These are phyloP conservation scores for Pelobates cultripes DNA, from an alignment of 2,797 vertebrate species.

Conservation along the genomic window DNA sequence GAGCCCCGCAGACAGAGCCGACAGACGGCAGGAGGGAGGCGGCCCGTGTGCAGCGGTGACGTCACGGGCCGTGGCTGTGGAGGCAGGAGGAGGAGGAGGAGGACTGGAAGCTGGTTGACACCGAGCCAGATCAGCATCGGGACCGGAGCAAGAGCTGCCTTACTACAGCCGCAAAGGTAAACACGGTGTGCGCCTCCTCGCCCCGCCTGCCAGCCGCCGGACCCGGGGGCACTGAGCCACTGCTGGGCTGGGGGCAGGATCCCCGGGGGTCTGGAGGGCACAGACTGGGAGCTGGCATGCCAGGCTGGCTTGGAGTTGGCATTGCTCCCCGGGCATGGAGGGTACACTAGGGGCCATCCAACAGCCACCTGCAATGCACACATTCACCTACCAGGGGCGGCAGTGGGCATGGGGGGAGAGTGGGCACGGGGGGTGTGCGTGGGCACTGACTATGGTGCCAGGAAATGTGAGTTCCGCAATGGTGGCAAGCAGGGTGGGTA, in stretches of 20 bases:
- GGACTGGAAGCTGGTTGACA: slow-evolving; percentile 59
- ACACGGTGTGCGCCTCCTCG: slow-evolving; percentile 42
- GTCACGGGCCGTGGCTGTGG: slow-evolving; percentile 25
- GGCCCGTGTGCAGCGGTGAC: slow-evolving; percentile 34
- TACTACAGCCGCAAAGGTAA: slow-evolving; percentile 52
- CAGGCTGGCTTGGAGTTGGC: too few relatives aligned
- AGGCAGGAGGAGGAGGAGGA: slow-evolving; percentile 11
- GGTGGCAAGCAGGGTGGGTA: slow-evolving; percentile 37
- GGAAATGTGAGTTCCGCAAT: not conserved
- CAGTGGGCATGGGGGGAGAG: not conserved
- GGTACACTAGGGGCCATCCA: slow-evolving; percentile 2
- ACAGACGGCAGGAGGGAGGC: slow-evolving; percentile 52
- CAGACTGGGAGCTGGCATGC: slow-evolving; percentile 39
- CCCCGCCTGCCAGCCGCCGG: too few relatives aligned
- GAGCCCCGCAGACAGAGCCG: slow-evolving; percentile 56
- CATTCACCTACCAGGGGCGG: not conserved
- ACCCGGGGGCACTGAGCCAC: not conserved
- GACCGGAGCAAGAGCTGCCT: slow-evolving; percentile 55
- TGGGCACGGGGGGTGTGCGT: not conserved
- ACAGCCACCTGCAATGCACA: not conserved
- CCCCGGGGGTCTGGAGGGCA: too few relatives aligned
- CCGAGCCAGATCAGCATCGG: slow-evolving; percentile 62
- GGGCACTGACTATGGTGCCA: slow-evolving; percentile 19
- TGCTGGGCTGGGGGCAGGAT: slow-evolving; percentile 16
- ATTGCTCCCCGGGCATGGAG: slow-evolving; percentile 46